Conservation (phyloP, 2,113 vertebrate species). For the Dromaius novaehollandiae region DNA sequence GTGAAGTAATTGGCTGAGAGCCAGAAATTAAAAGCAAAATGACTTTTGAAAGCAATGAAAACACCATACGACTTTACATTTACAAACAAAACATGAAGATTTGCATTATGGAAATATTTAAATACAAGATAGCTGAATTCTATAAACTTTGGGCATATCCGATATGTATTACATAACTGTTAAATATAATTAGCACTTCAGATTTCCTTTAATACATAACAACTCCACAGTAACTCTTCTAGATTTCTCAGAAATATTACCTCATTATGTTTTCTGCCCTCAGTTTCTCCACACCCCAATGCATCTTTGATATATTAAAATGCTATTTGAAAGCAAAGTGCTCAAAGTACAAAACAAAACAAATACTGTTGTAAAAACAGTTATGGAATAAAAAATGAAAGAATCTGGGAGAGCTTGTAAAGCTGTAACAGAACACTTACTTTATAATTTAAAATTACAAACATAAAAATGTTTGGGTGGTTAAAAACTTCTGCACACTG, state of each 20-base stretch:
- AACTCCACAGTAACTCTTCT: neutral
- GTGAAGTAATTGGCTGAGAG: neutral
- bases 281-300: neutral
- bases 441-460: neutral
- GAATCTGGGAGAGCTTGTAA: neutral
- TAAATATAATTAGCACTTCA: neutral
- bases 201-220: neutral
- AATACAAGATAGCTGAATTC: neutral
- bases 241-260: neutral
- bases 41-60: neutral
- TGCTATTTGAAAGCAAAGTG: too few relatives aligned
- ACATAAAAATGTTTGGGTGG: neutral
- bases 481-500: neutral
- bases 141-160: neutral
- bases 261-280: neutral
- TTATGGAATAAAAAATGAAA: rapidly evolving
- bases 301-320: too few relatives aligned
- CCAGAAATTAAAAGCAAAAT: neutral
- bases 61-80: neutral
- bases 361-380: neutral
- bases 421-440: rapidly evolving
- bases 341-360: neutral
- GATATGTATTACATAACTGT: neutral
- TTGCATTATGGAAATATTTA: neutral
- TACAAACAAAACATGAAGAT: neutral